Evolutionary conservation across 2,797 vertebrate genomes (phyloP).

Genomic region (Rhabdophis nuchalis): DNA sequence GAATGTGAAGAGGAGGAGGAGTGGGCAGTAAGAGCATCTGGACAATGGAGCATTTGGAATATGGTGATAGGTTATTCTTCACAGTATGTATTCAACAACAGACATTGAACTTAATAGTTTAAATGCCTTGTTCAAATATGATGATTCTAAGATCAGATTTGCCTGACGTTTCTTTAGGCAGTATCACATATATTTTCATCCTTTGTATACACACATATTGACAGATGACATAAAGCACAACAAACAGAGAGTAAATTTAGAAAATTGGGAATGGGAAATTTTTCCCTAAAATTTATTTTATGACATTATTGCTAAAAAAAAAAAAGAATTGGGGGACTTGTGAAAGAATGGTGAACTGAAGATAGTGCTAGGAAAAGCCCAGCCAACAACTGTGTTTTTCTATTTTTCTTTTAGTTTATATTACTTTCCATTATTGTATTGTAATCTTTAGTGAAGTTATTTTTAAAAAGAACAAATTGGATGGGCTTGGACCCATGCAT

Average conservation of each 20-base stretch:
- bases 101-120: not conserved
- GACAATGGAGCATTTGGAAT: no score
- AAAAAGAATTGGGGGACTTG: not conserved
- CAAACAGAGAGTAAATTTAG: not conserved
- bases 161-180: not conserved
- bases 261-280: no score
- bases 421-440: not conserved
- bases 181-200: not conserved
- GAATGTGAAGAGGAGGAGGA: not conserved
- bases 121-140: not conserved
- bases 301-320: not conserved
- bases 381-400: not conserved
- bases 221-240: not conserved
- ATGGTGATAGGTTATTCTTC: not conserved
- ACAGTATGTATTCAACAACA: not conserved
- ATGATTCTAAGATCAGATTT: not conserved
- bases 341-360: not conserved
- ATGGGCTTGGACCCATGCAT: not conserved
- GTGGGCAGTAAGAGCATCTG: not conserved
- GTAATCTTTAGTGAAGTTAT: not conserved
- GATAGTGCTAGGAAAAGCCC: not conserved
- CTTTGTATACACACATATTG: not conserved
- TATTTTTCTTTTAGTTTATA: not conserved
- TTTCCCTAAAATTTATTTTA: not conserved
- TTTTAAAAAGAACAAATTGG: not conserved